Evolutionary conservation across 2,797 vertebrate species (phyloP), one percentile per base, ranked within the genome.

Genomic region (Pipistrellus pygmaeus): DNA sequence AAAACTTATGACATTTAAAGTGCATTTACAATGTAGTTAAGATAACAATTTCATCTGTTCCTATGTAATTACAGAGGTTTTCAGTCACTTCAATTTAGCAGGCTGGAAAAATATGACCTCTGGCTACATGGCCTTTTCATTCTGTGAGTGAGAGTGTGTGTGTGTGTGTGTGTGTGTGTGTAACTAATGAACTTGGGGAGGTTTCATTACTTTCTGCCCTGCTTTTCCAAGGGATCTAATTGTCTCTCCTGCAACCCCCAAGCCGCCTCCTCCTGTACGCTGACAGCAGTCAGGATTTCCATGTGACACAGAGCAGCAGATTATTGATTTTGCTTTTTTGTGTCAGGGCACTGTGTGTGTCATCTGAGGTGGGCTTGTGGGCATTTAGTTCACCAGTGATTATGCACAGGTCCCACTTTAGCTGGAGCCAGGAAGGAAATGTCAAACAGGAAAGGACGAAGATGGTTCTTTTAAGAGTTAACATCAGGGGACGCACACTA

Each of bases 41-140:
- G 98, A 98, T 98, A 98, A 98, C 97, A 98, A 97, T 97, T 98
- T 98, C 95, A 53, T 98, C 97, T 98, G 97, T 96, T 97, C 97
- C 97, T 53, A 46, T 97, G 97, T 98, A 98, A 98, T 98, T 98
- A 97, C 32, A 93, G 96, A 95, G 90, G 89, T 98, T 98, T 98
- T 97, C 97, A 97, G 97, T 97, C 97, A 96, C 91, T 89, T 97
- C 84, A 72, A 92, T 98, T 98, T 98, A 98, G 98, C 98, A 97
- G 96, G 93, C 96, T 48, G 48, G 91, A 95, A 95, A 97, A 96
- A 41, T 85, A 95, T 96, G 97, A 97, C 97, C 94, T 97, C 82
- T 73, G 77, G 94, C 84, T 96, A 69, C 23, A 5, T 96, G 96
- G 88, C 85, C 86, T 92, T 95, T 91, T 71, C 83, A 73, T 81